phyloP scores from a whole-genome alignment of 2,888 invertebrate genomes.

The Chalcis sispes region DNA sequence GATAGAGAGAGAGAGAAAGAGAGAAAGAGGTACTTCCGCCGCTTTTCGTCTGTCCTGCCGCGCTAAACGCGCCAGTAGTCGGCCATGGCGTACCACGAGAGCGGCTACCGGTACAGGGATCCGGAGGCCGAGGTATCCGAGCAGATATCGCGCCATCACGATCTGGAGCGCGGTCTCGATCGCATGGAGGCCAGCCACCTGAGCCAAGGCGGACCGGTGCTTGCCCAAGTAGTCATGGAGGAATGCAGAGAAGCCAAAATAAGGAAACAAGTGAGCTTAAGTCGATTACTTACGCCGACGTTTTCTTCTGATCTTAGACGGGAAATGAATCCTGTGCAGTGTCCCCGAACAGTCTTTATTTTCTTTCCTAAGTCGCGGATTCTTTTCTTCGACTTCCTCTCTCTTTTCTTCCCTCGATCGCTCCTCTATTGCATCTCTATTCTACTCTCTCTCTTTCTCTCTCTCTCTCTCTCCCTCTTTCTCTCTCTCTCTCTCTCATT shows the following conservation, averaged over 20 bases:
- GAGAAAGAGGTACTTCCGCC: too few species aligned
- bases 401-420: not conserved
- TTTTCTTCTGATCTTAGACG: not conserved
- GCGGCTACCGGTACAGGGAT: not conserved
- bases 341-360: too few species aligned
- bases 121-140: constrained; percentile 33
- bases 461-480: too few species aligned
- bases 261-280: constrained; percentile 45
- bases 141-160: constrained; percentile 52
- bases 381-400: not conserved
- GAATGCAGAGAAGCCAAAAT: constrained; percentile 56
- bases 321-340: not conserved
- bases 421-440: not conserved
- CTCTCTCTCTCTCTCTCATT: too few species aligned
- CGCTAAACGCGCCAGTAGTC: not conserved
- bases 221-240: constrained; percentile 55
- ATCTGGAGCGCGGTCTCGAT: constrained; percentile 49
- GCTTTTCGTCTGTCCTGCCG: too few species aligned
- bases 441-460: too few species aligned
- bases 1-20: too few species aligned
- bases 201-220: constrained; percentile 18
- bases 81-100: constrained; percentile 25
- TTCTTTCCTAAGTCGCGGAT: not conserved
- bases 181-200: constrained; percentile 44
- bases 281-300: not conserved